These are phyloP conservation scores for Eupithecia pulchellata DNA, from an alignment of 2,888 invertebrate species.

Conservation along the genomic window DNA sequence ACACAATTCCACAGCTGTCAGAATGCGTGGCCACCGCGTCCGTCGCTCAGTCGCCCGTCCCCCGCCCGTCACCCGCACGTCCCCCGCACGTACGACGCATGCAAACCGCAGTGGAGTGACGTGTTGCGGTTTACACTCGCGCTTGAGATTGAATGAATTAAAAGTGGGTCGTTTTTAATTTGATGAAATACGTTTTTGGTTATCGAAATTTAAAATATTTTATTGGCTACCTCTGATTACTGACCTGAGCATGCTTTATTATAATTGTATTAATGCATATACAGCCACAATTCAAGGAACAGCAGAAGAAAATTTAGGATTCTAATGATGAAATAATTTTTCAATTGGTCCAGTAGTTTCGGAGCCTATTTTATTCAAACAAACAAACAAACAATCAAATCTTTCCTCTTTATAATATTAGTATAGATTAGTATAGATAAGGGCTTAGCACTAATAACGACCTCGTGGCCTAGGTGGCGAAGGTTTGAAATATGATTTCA, in stretches of 20 bases:
- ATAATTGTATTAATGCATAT: no score
- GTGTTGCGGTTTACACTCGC: slow-evolving; percentile 40
- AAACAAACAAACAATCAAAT: no score
- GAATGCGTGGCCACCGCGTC: slow-evolving; percentile 41
- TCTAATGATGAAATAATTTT: no score
- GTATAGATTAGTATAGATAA: no score
- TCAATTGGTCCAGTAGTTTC: no score
- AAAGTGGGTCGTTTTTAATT: slow-evolving; percentile 26
- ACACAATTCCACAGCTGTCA: slow-evolving; percentile 48
- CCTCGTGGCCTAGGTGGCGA: background rate
- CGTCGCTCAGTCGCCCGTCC: slow-evolving; percentile 31
- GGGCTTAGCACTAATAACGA: background rate
- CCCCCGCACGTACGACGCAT: slow-evolving; percentile 36
- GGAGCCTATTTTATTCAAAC: no score
- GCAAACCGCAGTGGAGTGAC: slow-evolving; percentile 40
- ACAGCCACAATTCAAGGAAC: no score
- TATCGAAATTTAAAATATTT: no score
- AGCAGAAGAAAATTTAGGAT: no score
- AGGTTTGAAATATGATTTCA: background rate
- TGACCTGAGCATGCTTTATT: no score
- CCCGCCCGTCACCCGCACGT: slow-evolving; percentile 19
- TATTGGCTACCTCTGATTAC: no score
- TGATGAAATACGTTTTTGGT: background rate
- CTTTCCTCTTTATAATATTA: no score
- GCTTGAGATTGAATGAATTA: slow-evolving; percentile 40